phyloP scores from a whole-genome alignment of 2,113 vertebrate genomes.

The Indicator indicator region DNA sequence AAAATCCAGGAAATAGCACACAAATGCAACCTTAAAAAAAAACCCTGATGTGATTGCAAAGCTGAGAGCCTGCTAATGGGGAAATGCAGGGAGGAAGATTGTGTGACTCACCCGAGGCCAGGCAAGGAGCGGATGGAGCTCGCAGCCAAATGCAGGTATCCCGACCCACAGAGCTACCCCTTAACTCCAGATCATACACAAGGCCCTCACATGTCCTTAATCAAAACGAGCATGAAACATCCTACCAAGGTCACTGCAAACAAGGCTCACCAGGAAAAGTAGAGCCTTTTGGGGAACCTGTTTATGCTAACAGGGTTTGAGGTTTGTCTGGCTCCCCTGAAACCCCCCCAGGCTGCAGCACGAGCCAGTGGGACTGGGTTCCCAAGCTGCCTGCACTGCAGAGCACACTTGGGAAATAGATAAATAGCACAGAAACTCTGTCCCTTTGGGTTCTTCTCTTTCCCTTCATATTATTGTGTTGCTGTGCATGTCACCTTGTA shows the following conservation, averaged over 20 bases:
- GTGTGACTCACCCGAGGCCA: neutral
- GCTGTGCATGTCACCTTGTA: slow-evolving; percentile 51
- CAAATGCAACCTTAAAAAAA: neutral
- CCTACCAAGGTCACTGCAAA: neutral
- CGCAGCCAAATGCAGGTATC: rapidly evolving
- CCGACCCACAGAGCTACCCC: neutral
- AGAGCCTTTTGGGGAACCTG: neutral
- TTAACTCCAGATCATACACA: neutral
- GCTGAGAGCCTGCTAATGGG: neutral
- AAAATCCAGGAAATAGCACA: neutral
- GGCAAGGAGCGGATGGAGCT: rapidly evolving
- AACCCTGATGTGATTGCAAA: neutral
- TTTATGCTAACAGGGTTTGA: neutral
- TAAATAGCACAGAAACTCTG: neutral
- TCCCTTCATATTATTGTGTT: slow-evolving; percentile 17
- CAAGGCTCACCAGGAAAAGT: neutral
- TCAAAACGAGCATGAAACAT: neutral
- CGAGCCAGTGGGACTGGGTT: neutral
- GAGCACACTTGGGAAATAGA: neutral
- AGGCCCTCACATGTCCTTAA: neutral
- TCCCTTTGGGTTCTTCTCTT: slow-evolving; percentile 35
- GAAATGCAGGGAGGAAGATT: neutral
- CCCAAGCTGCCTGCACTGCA: neutral
- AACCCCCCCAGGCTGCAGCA: neutral
- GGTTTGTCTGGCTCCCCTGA: neutral